Evolutionary conservation across 2,888 invertebrate genomes (phyloP).

Genomic region (Drosophila kanekoi): DNA sequence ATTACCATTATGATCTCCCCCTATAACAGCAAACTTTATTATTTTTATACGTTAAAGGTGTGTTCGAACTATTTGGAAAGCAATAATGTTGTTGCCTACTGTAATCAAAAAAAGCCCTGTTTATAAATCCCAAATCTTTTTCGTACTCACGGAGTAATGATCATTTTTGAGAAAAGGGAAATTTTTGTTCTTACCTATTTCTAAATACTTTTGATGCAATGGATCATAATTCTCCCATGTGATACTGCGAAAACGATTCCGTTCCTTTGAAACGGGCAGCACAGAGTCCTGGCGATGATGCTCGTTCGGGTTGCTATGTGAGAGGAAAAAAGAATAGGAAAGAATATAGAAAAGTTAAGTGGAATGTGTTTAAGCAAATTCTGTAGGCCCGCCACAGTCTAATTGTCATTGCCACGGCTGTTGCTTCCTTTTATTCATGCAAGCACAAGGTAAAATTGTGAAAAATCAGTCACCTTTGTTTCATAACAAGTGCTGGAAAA

Average conservation of each 20-base stretch:
- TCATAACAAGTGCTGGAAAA: conserved; percentile 49
- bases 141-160: neutral
- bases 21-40: too few relatives aligned
- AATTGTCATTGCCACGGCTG: neutral
- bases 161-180: neutral
- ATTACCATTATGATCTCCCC: too few relatives aligned
- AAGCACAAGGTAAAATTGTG: neutral
- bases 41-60: too few relatives aligned
- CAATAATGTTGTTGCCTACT: too few relatives aligned
- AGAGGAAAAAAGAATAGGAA: neutral
- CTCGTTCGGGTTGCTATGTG: conserved; percentile 92
- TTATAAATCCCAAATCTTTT: too few relatives aligned
- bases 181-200: conserved; percentile 89
- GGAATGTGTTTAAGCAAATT: conserved; percentile 17
- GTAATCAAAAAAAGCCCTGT: too few relatives aligned
- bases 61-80: too few relatives aligned
- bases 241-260: conserved; percentile 92
- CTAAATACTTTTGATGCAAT: conserved; percentile 96
- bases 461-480: conserved; percentile 25
- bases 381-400: conserved; percentile 4
- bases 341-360: conserved; percentile 16
- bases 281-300: conserved; percentile 91
- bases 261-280: conserved; percentile 92
- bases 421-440: neutral
- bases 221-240: conserved; percentile 97